Conservation (phyloP, 2,797 vertebrate genomes). For the Enteromius radiatus region DNA sequence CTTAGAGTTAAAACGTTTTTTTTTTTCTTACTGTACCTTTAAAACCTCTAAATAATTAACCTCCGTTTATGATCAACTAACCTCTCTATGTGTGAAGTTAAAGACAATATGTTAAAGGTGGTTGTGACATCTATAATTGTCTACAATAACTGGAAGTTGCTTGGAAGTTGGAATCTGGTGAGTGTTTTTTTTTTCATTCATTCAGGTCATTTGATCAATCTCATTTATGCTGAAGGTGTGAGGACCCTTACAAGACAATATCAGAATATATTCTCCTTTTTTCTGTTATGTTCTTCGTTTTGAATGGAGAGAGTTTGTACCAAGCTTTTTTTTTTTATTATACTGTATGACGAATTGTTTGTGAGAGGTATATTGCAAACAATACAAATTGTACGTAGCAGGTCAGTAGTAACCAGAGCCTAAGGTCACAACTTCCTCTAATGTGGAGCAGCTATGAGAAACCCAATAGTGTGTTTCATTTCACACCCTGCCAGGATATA, state of each 20-base stretch:
- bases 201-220: neutral
- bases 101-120: too few species aligned
- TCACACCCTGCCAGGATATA: constrained; percentile 21
- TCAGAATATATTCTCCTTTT: neutral
- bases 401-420: constrained; percentile 20
- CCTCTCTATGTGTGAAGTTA: too few species aligned
- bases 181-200: too few species aligned
- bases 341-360: constrained; percentile 5
- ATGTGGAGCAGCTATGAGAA: constrained; percentile 10
- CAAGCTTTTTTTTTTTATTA: neutral
- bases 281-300: neutral
- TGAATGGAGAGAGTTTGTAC: neutral
- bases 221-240: neutral
- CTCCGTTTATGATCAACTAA: too few species aligned
- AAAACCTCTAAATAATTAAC: too few species aligned
- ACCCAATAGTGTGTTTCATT: constrained; percentile 3
- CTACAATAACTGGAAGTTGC: too few species aligned
- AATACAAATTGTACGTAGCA: constrained; percentile 19
- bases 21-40: too few species aligned
- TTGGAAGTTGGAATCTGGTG: too few species aligned
- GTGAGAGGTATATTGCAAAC: constrained; percentile 25
- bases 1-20: too few species aligned
- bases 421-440: constrained; percentile 6
- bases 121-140: too few species aligned
- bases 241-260: neutral